Evolutionary conservation across 53 echinoderm and acorn worm species (phyloP), one percentile per base, ranked within the genome.

Genomic region (Hippasteria phrygiana): DNA sequence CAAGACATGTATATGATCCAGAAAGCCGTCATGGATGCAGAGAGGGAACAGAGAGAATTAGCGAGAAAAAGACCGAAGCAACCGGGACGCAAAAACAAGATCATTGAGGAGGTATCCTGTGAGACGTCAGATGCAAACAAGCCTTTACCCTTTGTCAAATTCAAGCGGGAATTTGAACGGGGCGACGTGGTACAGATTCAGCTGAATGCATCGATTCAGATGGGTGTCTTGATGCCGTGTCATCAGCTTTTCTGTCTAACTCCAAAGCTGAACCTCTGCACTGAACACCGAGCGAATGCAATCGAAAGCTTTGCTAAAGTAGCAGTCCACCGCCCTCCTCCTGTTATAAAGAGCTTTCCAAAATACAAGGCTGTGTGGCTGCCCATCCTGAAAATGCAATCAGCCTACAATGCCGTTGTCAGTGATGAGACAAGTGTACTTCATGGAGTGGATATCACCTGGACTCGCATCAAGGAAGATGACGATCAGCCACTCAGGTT

Each of bases 171-270:
- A 14, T 93, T 79, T 74, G 12, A 20, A 70, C 73, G 51, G 35
- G 97, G 97, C 4, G 89, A 95, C 42, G 92, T 97, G 6, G 69
- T 88, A 22, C 62, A 94, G 34, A 93, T 97, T 28, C 92, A 93
- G 89, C 41, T 97, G 10, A 71, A 83, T 50, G 88, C 97, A 22
- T 65, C 71, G 26, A 70, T 95, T 4, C 67, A 90, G 53, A 90
- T 71, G 66, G 97, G 97, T 17, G 29, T 93, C 3, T 47, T 93
- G 22, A 73, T 76, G 10, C 97, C 97, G 1, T 54, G 88, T 22
- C 55, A 92, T 31, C 97, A 96, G 78, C 90, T 97, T 0, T 78
- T 93, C 86, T 83, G 91, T 63, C 80, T 95, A 43, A 97, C 93
- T 8, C 94, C 94, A 46, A 87, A 87, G 55, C 62, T 97, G 14